Base-by-base conservation (phyloP, 2,888 invertebrate genomes). In the Cerastoderma edule region DNA sequence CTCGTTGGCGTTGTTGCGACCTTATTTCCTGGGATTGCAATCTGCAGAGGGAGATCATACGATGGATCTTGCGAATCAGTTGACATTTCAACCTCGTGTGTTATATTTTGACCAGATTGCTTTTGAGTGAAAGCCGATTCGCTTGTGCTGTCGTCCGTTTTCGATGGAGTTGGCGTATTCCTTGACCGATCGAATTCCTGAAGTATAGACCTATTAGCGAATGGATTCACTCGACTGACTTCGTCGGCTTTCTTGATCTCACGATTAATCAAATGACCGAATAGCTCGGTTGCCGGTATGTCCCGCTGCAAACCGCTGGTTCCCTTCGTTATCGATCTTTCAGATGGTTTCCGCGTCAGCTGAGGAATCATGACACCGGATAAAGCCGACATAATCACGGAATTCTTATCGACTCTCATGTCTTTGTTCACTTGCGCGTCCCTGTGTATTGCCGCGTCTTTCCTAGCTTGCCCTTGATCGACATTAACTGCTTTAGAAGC, bases 321-420 rank as follows among this genome's bases (percentile, higher is more conserved):
- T 16, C 85, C 85, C 50, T 76, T 80, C 6, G 81, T 81, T n/a
- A 85, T 85, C 27, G 85, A 85, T 39, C 85, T 63, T 72, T 72
- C 78, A 56, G 69, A 24, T 16, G 72, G 33, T 60, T 60, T 60
- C 2, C 2, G 28, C 22, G 22, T 1, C 2, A 60, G 16, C 27
- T 60, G 60, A 24, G 60, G 39, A 39, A 60, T 60, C 60, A 60
- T 60, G 19, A 35, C 22, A 39, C 60, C 60, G 19, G 60, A 39
- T 32, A 60, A 60, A 13, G 60, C 60, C 22, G 60, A 60, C 19
- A 27, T 39, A 22, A 60, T 39, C 2, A 60, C 39, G 3, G 33
- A 24, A 19, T 22, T 57, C 35, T 60, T 60, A 27, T 60, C 22
- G 6, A 22, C 24, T 22, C 24, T 50, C 22, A 22, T n/a, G n/a